phyloP scores from a whole-genome alignment of 2,797 vertebrate species.

The Phylloscopus collybita region DNA sequence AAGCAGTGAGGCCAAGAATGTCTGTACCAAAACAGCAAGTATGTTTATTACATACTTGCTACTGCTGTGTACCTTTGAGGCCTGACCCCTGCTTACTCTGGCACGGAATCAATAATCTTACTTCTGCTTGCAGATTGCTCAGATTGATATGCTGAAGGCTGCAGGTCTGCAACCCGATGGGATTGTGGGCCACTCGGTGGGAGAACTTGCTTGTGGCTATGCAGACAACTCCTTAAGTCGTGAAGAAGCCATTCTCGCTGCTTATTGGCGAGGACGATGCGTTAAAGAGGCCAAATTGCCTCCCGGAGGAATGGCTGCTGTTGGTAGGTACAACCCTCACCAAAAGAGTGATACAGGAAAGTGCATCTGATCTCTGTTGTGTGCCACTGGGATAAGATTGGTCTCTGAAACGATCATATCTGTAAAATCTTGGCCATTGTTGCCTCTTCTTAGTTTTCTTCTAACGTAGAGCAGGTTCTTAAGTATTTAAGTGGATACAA shows the following conservation, averaged over 20 bases:
- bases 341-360: neutral
- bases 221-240: conserved; percentile 91
- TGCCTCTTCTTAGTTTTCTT: neutral
- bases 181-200: conserved; percentile 94
- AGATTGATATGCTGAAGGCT: conserved; percentile 89
- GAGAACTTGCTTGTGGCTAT: conserved; percentile 94
- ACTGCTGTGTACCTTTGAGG: neutral
- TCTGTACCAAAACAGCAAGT: neutral
- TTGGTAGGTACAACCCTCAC: conserved; percentile 81
- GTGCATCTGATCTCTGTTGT: neutral
- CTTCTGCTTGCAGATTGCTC: conserved; percentile 84
- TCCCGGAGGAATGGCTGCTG: conserved; percentile 92
- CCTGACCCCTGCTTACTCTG: neutral
- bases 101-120: neutral
- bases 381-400: neutral
- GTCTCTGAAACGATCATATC: neutral
- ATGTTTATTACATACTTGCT: neutral
- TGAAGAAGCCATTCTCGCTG: conserved; percentile 86
- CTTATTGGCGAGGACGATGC: conserved; percentile 94
- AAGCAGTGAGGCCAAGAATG: neutral
- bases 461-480: neutral
- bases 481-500: neutral
- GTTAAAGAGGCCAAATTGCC: conserved; percentile 93
- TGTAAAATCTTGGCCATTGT: neutral
- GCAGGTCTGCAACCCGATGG: conserved; percentile 90